These are phyloP conservation scores for Prorops nasuta DNA, from an alignment of 1,140 invertebrate genomes.

Conservation along the genomic window DNA sequence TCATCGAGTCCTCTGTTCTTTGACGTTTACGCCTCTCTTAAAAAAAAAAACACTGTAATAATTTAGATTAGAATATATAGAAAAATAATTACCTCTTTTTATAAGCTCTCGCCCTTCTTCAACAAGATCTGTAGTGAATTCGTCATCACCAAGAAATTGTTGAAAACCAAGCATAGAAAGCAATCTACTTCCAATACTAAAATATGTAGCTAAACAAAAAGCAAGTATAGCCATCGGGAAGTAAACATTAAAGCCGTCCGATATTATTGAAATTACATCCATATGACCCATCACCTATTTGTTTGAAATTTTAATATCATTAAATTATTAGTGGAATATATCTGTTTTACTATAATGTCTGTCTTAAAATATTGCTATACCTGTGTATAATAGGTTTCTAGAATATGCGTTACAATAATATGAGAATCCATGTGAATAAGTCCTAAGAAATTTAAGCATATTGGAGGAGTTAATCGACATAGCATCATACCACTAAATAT, in stretches of 20 bases:
- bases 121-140: constrained; percentile 88
- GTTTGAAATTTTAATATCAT: too few relatives aligned
- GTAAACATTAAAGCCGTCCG: constrained; percentile 98
- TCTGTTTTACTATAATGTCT: background rate
- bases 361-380: constrained; percentile 50
- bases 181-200: constrained; percentile 86
- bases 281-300: constrained; percentile 99
- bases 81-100: constrained; percentile 65
- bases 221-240: constrained; percentile 96
- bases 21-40: constrained; percentile 79
- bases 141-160: constrained; percentile 92
- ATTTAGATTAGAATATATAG: constrained; percentile 11
- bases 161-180: constrained; percentile 90
- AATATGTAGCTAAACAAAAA: constrained; percentile 93
- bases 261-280: constrained; percentile 96
- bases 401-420: constrained; percentile 77
- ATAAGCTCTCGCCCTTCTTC: constrained; percentile 91
- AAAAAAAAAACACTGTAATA: constrained; percentile 13
- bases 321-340: background rate
- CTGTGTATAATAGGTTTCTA: constrained; percentile 87
- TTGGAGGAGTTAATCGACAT: constrained; percentile 93
- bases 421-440: constrained; percentile 98
- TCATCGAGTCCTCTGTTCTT: constrained; percentile 74
- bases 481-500: constrained; percentile 98
- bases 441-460: constrained; percentile 97